A percentile compares a stretch with the other conserved stretches of the same genome.
phyloP scores from a whole-genome alignment of 2,113 vertebrate species.

The Channa argus region DNA sequence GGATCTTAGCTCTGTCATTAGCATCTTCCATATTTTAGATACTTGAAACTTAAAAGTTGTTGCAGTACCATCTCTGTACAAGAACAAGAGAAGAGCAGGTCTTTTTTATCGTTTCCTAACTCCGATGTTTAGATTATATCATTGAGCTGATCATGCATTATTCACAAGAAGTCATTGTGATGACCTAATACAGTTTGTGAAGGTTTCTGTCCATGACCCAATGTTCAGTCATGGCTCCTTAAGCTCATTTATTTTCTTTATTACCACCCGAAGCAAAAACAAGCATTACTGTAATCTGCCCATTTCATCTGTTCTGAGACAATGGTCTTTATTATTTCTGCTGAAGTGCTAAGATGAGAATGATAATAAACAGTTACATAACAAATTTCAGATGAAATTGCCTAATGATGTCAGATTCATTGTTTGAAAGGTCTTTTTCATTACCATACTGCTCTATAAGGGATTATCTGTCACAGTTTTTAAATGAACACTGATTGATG shows the following conservation, averaged over 20 bases:
- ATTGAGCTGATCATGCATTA: constrained; percentile 25
- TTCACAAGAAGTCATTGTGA: constrained; percentile 34
- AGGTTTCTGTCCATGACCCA: constrained; percentile 40
- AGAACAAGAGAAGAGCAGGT: constrained; percentile 9
- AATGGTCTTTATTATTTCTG: constrained; percentile 18
- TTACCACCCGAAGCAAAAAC: constrained; percentile 43
- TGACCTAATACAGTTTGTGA: constrained; percentile 35
- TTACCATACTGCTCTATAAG: background rate
- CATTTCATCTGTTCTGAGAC: constrained; percentile 7
- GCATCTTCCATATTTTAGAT: too few species aligned
- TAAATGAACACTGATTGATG: background rate
- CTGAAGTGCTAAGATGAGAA: constrained; percentile 13
- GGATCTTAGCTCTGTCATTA: too few species aligned
- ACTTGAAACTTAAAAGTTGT: too few species aligned
- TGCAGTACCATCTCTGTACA: background rate
- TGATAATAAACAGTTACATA: constrained; percentile 17
- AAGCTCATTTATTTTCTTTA: constrained; percentile 51
- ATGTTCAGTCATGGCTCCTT: constrained; percentile 31
- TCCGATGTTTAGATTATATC: constrained; percentile 18
- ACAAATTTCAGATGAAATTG: background rate
- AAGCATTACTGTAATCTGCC: background rate
- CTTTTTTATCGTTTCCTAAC: constrained; percentile 1
- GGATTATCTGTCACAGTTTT: background rate
- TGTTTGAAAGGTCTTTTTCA: background rate
- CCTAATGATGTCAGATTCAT: constrained; percentile 14